Evolutionary conservation across 2,797 vertebrate genomes (phyloP).

Genomic region (Eupleurogrammus muticus): DNA sequence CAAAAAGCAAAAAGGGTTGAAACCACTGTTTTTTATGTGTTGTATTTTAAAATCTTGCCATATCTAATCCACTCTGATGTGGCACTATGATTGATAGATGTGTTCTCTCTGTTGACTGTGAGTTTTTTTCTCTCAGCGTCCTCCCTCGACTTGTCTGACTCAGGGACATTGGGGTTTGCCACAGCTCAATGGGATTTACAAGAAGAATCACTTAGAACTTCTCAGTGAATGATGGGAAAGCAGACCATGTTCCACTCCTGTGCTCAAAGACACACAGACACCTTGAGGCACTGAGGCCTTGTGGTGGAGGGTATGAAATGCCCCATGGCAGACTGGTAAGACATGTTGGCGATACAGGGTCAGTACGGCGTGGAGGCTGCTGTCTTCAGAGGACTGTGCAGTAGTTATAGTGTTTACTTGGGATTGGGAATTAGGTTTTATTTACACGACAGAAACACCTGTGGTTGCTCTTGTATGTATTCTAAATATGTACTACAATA

Average conservation of each 20-base stretch:
- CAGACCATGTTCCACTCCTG: slow-evolving; percentile 47
- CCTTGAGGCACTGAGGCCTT: slow-evolving; percentile 26
- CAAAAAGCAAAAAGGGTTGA: too few species aligned
- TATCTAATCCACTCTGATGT: slow-evolving; percentile 31
- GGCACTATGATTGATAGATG: slow-evolving; percentile 38
- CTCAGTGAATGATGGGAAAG: slow-evolving; percentile 52
- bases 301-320: slow-evolving; percentile 62
- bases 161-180: slow-evolving; percentile 33
- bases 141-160: slow-evolving; percentile 6
- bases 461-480: neutral
- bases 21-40: too few species aligned
- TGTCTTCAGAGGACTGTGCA: slow-evolving; percentile 10
- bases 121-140: slow-evolving; percentile 15
- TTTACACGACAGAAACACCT: neutral
- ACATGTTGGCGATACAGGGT: slow-evolving; percentile 5
- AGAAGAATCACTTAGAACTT: slow-evolving; percentile 18
- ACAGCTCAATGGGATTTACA: slow-evolving; percentile 7
- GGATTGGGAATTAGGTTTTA: neutral
- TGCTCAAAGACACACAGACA: slow-evolving; percentile 51
- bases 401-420: neutral
- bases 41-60: too few species aligned
- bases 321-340: slow-evolving; percentile 43
- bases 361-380: neutral
- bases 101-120: slow-evolving; percentile 57
- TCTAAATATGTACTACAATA: too few species aligned